Conservation (phyloP, 2,888 invertebrate species). For the Periphyllus acericola region DNA sequence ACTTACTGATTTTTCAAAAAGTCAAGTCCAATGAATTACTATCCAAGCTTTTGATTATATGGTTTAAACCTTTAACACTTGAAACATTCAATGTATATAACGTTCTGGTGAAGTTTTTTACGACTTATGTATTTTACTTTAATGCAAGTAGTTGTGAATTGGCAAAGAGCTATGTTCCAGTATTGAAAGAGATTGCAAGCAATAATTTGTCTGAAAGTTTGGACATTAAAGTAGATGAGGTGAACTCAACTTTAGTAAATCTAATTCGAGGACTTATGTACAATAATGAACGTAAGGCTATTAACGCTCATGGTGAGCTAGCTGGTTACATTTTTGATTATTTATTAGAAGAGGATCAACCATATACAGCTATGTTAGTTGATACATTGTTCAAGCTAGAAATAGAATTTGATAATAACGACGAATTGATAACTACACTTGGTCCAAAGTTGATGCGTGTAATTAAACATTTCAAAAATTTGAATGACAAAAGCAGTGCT, state of each 20-base stretch:
- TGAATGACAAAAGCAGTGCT: neutral
- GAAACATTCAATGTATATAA: conserved; percentile 29
- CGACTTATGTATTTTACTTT: conserved; percentile 42
- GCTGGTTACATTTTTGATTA: conserved; percentile 50
- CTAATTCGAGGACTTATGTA: conserved; percentile 16
- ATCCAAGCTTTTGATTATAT: conserved; percentile 51
- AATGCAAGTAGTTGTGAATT: conserved; percentile 49
- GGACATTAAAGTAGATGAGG: conserved; percentile 22
- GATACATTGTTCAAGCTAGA: conserved; percentile 46
- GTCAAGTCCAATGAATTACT: conserved; percentile 22
- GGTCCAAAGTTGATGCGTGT: conserved; percentile 29
- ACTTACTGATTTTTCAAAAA: conserved; percentile 36
- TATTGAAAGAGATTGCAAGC: conserved; percentile 23
- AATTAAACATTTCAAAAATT: conserved; percentile 29
- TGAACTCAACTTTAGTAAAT: conserved; percentile 45
- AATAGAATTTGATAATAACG: conserved; percentile 18
- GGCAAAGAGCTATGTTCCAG: conserved; percentile 48
- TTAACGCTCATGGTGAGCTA: conserved; percentile 50
- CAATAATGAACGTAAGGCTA: neutral
- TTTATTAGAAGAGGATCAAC: conserved; percentile 34
- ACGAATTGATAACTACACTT: neutral
- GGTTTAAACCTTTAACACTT: conserved; percentile 22
- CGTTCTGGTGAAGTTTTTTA: conserved; percentile 21
- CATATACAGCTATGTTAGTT: conserved; percentile 25
- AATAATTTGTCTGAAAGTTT: conserved; percentile 6